Evolutionary conservation across 2,888 invertebrate species (phyloP).

Genomic region (Mactromeris polynyma): DNA sequence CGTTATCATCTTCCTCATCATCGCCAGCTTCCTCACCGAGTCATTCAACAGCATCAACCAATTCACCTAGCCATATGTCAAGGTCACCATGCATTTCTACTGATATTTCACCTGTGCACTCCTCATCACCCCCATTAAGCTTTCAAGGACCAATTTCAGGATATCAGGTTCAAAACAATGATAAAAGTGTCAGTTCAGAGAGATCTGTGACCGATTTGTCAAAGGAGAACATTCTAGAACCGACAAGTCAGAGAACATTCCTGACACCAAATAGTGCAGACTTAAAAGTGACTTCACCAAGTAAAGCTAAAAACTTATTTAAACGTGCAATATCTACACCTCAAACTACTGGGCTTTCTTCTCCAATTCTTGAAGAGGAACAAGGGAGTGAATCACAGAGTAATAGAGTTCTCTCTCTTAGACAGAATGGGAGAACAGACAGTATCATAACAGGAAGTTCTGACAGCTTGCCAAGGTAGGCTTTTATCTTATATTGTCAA

Average conservation of each 20-base stretch:
- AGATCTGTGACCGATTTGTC: conserved; percentile 33
- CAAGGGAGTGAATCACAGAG: conserved; percentile 38
- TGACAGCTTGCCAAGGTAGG: conserved; percentile 85
- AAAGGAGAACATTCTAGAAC: conserved; percentile 48
- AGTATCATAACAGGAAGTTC: conserved; percentile 86
- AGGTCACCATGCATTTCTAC: conserved; percentile 46
- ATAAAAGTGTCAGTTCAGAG: conserved; percentile 43
- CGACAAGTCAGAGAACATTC: conserved; percentile 19
- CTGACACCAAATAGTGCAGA: conserved; percentile 33
- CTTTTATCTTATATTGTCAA: not conserved
- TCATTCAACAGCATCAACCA: conserved; percentile 61
- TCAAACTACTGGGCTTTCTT: conserved; percentile 65
- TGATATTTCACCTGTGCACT: conserved; percentile 57
- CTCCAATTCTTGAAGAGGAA: conserved; percentile 75
- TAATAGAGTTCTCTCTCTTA: conserved; percentile 50
- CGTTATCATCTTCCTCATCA: conserved; percentile 58
- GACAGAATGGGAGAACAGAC: conserved; percentile 71
- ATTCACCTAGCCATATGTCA: conserved; percentile 56
- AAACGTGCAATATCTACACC: conserved; percentile 78
- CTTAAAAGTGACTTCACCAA: conserved; percentile 12
- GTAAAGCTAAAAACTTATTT: conserved; percentile 78
- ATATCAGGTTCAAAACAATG: conserved; percentile 31
- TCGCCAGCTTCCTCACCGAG: conserved; percentile 57
- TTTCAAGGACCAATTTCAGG: conserved; percentile 39
- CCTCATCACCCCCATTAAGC: not conserved